Evolutionary conservation across 2,113 vertebrate species (phyloP).

Genomic region (Carollia perspicillata): DNA sequence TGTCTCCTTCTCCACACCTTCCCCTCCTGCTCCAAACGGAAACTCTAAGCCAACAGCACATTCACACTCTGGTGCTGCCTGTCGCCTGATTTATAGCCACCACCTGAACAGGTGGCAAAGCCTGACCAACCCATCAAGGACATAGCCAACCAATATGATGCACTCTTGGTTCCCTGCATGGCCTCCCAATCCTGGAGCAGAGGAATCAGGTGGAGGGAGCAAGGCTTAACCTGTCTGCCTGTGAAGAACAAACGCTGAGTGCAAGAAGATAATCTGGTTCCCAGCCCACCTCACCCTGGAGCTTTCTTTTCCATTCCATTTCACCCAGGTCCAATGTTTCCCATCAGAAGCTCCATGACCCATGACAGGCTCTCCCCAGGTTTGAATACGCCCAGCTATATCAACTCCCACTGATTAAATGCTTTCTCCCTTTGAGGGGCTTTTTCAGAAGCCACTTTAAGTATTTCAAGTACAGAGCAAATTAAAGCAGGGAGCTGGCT

Average conservation of each 20-base stretch:
- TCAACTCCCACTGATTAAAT: neutral
- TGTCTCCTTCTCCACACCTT: neutral
- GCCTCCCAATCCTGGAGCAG: neutral
- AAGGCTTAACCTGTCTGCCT: neutral
- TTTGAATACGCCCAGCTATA: neutral
- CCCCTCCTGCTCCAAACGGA: neutral
- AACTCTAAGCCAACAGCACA: neutral
- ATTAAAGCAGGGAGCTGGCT: neutral
- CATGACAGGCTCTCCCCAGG: neutral
- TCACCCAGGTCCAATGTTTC: neutral
- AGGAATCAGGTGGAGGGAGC: neutral
- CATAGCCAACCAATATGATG: neutral
- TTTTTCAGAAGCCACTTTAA: neutral
- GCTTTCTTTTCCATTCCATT: neutral
- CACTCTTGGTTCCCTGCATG: neutral
- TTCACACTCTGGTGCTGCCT: too few species aligned
- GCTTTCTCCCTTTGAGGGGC: neutral
- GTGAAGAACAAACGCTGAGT: neutral
- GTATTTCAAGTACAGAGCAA: neutral
- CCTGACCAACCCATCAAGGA: neutral
- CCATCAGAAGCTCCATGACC: neutral
- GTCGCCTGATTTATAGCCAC: neutral
- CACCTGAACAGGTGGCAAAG: neutral
- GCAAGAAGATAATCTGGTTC: neutral
- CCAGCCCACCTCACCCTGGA: neutral